Evolutionary conservation across 2,797 vertebrate genomes (phyloP), one percentile per base, ranked within the genome.

Genomic region (Labroides dimidiatus): DNA sequence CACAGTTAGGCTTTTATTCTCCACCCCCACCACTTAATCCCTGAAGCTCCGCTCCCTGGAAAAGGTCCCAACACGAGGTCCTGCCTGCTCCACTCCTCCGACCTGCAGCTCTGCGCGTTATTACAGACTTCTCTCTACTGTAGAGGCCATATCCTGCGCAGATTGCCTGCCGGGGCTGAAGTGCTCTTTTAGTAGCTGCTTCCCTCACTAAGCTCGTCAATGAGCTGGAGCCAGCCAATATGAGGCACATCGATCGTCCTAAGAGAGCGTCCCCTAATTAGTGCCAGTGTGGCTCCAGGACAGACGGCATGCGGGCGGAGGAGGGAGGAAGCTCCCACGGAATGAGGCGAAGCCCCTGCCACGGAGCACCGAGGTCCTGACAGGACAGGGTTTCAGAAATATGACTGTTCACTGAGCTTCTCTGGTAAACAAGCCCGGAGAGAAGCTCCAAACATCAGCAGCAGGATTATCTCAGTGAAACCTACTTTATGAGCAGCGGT

Each of bases 141-240:
- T 50, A 27, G 23, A 11, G 68, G n/a, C n/a, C 43, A 30, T 30
- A 51, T 49, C 66, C 59, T 36, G 75, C 55, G 68, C 53, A 47
- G 16, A 82, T 71, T 67, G 79, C 77, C 74, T 68, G 66, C 72
- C 55, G 70, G 67, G 68, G 73, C 52, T 64, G 69, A 72, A 72
- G 73, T 53, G 77, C 36, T 80, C 75, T 77, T 83, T 79, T 64
- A 82, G 77, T 67, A 51, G 80, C 78, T 64, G 75, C 78, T 80
- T 76, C 87, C 82, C 80, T 75, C 82, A 77, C 84, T 89, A 64
- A 83, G 82, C 85, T 81, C 77, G 85, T 89, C 87, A 87, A 88
- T 84, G 89, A 90, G 86, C 85, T 90, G 87, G 78, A 89, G 86
- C 86, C 86, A 80, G 82, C 84, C 88, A 78, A 85, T 83, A 86